Evolutionary conservation across 2,888 invertebrate species (phyloP).

Genomic region (Oscheius sp.): DNA sequence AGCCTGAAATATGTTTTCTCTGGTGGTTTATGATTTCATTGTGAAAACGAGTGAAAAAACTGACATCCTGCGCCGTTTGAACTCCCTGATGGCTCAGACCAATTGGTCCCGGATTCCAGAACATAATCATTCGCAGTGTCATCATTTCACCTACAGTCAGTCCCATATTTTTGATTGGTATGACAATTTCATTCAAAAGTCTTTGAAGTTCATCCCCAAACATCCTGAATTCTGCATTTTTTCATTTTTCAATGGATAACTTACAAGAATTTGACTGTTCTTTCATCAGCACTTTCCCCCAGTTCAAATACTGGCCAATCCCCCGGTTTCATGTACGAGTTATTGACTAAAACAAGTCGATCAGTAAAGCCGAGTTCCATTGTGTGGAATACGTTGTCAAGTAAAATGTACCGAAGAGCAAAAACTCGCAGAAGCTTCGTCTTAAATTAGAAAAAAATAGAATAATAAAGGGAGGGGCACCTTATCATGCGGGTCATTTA

Average conservation of each 20-base stretch:
- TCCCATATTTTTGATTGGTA: constrained; percentile 50
- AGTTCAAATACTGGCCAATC: constrained; percentile 41
- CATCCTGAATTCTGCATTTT: constrained; percentile 51
- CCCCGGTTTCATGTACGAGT: constrained; percentile 55
- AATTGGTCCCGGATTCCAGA: constrained; percentile 67
- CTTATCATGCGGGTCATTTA: constrained; percentile 64
- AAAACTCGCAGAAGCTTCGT: constrained; percentile 64
- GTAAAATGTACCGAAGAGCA: constrained; percentile 63
- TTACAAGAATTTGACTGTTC: constrained; percentile 48
- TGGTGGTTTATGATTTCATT: no score
- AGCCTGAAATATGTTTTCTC: no score
- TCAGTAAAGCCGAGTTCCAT: constrained; percentile 62
- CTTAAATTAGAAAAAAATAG: constrained; percentile 38
- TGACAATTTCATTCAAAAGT: constrained; percentile 57
- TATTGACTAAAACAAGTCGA: constrained; percentile 58
- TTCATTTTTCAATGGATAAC: not conserved
- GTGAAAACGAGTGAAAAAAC: not conserved
- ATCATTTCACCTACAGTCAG: constrained; percentile 62
- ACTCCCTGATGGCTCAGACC: constrained; percentile 52
- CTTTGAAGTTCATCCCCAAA: constrained; percentile 53
- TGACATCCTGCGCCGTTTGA: constrained; percentile 43
- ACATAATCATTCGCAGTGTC: constrained; percentile 63
- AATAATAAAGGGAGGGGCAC: constrained; percentile 32
- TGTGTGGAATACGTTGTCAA: constrained; percentile 70
- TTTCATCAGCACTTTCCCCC: constrained; percentile 41